Base-by-base conservation (phyloP, 1,140 invertebrate species). In the Drosophila repleta region DNA sequence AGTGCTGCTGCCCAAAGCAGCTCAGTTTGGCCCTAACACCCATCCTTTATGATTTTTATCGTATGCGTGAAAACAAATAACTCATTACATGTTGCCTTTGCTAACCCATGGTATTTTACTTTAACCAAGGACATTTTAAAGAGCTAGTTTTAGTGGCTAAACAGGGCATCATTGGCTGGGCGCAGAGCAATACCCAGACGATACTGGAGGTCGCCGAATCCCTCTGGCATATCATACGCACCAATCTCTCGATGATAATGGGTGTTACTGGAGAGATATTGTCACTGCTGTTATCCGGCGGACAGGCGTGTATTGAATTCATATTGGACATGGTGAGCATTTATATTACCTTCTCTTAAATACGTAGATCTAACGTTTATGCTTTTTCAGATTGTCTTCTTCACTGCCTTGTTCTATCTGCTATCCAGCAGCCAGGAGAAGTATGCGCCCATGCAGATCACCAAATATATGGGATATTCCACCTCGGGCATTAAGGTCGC, bases 321-420 rank as follows among this genome's bases (percentile, higher is more conserved):
- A 93, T 97, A 61, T 94, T 99, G 18, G 97, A 97, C 91, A 94
- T 97, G 93, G 97, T 98, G 93, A 94, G 93, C 48, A 51, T 46
- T 43, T 0, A 11, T 11, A 10, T 32, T 32, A 11, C 0, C 29
- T 41, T 41, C 3, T 7, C 35, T 37, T 13, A 37, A 11, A 13
- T 2, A 11, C 3, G 3, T 41, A 41, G n/a, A 41, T 41, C 39
- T 41, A 52, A 8, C 13, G 10, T n/a, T 37, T 48, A 52, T 32
- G 11, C 1, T 3, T 0, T 21, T 58, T 8, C 21, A 98, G 97
- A 95, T 99, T 68, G 96, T 99, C 0, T 99, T 99, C 93, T 95
- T 99, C 79, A 99, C 98, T 2, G 97, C 98, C 0, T 92, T 99
- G 4, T 99, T 99, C 92, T 99, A 99, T 91, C 93, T 99, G 35